Conservation (phyloP, 1,140 invertebrate genomes). For the Zophobas morio region DNA sequence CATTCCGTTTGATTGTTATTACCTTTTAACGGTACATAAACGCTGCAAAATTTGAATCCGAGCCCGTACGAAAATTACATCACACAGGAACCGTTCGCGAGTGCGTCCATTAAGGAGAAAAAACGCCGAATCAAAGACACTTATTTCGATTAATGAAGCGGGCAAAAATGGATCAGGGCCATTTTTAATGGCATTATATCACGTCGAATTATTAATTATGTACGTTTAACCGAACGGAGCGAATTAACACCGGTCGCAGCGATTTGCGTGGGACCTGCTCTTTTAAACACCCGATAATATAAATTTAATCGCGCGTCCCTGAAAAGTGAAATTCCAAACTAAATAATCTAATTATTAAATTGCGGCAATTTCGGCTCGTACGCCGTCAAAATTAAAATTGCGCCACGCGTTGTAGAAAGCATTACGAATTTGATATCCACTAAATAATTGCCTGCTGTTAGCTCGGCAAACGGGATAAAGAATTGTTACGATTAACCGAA, state of each 20-base stretch:
- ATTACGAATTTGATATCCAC: constrained; percentile 10
- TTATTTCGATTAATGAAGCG: not conserved
- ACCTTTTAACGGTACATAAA: constrained; percentile 19
- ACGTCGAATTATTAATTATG: constrained; percentile 23
- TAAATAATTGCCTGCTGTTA: constrained; percentile 8
- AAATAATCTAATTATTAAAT: constrained; percentile 8
- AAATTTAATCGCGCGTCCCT: not conserved
- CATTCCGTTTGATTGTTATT: constrained; percentile 19
- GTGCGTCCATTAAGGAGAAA: too few species aligned
- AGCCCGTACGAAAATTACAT: too few species aligned
- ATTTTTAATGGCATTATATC: constrained; percentile 16
- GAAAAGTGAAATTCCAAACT: constrained; percentile 14
- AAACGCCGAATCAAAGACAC: not conserved
- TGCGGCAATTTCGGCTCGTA: not conserved
- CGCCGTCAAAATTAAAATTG: constrained; percentile 11
- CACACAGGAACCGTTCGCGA: not conserved
- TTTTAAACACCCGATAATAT: constrained; percentile 12
- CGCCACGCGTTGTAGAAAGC: constrained; percentile 10
- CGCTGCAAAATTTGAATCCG: not conserved
- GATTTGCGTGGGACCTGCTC: not conserved
- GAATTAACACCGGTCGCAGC: not conserved
- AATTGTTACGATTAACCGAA: constrained; percentile 12
- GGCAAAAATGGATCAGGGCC: constrained; percentile 4
- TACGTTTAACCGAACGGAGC: not conserved
- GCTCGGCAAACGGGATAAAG: not conserved